Evolutionary conservation across 1,140 invertebrate genomes (phyloP), one percentile per base, ranked within the genome.

Genomic region (Spodoptera frugiperda): DNA sequence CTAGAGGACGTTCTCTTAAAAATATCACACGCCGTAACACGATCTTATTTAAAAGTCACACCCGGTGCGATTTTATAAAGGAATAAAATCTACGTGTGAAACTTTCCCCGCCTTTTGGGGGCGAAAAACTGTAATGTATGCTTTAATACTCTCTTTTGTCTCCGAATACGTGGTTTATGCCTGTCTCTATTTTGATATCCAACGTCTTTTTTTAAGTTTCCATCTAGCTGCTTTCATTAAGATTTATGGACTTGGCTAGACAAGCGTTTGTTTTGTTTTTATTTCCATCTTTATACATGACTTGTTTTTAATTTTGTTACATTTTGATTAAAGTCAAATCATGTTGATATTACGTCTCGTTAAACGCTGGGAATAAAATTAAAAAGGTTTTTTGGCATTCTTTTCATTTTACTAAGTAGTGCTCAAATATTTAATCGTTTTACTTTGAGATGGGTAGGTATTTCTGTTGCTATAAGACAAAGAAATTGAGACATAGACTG

Each of bases 31-130:
- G 71, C 65, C 81, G 83, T 77, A 88, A 88, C 83, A 79, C 73
- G 82, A 85, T 83, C 86, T 82, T 86, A 86, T 88, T 87, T 87
- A 89, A 88, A 85, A 87, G 80, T 88, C 82, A 84, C 82, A 86
- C 79, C 78, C 73, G 59, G 79, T 85, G 85, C 79, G 78, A 83
- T 85, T 87, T 87, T 84, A 87, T 86, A 88, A 86, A 86, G 78
- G 82, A 84, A 82, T 80, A 82, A 81, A 82, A 75, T 82, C 75
- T 78, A 83, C 78, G 78, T 80, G 78, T 68, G 65, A 78, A 85
- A 81, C 73, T 84, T 84, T 84, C 80, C 71, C 30, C 25, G 46
- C 53, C 48, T 75, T 44, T 51, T 39, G 46, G 76, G 21, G 17
- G 10, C 55, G 68, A 73, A 73, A 63, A 78, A 78, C 57, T 73